Evolutionary conservation across 2,797 vertebrate genomes (phyloP).

Genomic region (Phataginus tricuspis): DNA sequence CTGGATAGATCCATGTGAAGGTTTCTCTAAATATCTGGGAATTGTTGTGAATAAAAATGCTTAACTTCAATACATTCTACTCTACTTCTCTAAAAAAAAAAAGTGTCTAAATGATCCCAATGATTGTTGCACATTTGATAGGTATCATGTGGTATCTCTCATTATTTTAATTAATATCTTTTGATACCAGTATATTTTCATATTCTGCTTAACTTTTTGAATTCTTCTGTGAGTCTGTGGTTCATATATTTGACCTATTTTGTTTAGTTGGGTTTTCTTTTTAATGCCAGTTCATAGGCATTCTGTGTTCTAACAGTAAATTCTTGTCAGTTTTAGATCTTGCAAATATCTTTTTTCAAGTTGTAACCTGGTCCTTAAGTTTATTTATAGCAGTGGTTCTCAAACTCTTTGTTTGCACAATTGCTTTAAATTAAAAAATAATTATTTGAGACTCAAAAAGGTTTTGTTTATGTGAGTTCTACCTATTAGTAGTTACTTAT

Average conservation of each 20-base stretch:
- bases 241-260: background rate
- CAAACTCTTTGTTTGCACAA: background rate
- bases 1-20: background rate
- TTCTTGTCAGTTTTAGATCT: background rate
- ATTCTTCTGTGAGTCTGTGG: background rate
- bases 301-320: background rate
- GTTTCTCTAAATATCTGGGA: background rate
- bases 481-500: background rate
- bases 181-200: background rate
- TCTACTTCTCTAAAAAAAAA: background rate
- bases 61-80: background rate
- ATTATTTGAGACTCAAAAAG: background rate
- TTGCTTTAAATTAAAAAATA: background rate
- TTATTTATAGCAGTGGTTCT: background rate
- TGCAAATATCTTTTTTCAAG: background rate
- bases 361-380: background rate
- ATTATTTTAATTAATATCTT: conserved; percentile 8
- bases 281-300: background rate
- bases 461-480: background rate
- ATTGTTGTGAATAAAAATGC: background rate
- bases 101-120: background rate
- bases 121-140: background rate
- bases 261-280: background rate
- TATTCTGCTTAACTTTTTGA: background rate
- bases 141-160: background rate